These are phyloP conservation scores for Acipenser transmontanus DNA, from an alignment of 2,797 vertebrate species.

Conservation along the genomic window DNA sequence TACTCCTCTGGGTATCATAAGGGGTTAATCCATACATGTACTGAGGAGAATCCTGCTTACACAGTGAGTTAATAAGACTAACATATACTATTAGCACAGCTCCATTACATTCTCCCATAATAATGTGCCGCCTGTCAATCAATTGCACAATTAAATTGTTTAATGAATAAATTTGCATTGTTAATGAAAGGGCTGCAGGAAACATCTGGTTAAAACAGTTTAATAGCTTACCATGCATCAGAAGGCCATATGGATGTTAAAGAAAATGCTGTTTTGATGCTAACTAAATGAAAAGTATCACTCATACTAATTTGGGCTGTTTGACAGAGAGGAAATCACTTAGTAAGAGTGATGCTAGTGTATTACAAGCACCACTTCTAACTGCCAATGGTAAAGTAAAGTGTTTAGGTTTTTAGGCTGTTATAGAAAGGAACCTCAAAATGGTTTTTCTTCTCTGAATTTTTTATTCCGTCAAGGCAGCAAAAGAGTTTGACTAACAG, in stretches of 20 bases:
- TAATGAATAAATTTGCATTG: constrained; percentile 76
- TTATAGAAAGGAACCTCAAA: constrained; percentile 28
- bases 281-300: constrained; percentile 68
- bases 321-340: constrained; percentile 66
- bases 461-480: constrained; percentile 29
- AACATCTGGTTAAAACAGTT: constrained; percentile 61
- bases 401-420: constrained; percentile 23
- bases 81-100: constrained; percentile 57
- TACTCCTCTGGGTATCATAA: constrained; percentile 30
- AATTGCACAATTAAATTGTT: constrained; percentile 65
- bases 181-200: constrained; percentile 46
- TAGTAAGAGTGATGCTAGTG: constrained; percentile 55
- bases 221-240: constrained; percentile 53
- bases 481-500: not conserved
- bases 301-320: constrained; percentile 59
- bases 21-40: constrained; percentile 62
- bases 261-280: constrained; percentile 57
- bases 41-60: constrained; percentile 55
- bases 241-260: constrained; percentile 61
- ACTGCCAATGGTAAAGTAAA: constrained; percentile 53
- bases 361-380: constrained; percentile 48
- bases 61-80: constrained; percentile 59
- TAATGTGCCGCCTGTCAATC: constrained; percentile 61
- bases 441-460: constrained; percentile 44
- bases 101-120: constrained; percentile 56